A percentile compares a stretch with the other conserved stretches of the same genome.
Conservation (phyloP, 2,888 invertebrate genomes). For the Drosophila nr. perissopoda region DNA sequence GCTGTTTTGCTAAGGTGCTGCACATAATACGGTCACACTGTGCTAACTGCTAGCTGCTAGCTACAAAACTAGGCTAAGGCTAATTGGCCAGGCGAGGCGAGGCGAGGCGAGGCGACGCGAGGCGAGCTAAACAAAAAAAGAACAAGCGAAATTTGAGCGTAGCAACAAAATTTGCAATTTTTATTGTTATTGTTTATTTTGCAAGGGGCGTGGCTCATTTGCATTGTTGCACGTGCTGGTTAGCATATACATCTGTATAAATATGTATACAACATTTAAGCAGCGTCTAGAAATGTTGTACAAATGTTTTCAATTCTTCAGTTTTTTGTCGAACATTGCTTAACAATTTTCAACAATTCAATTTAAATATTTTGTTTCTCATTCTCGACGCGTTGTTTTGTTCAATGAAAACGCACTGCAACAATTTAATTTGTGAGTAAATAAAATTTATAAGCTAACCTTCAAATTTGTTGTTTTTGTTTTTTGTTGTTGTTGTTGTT, state of each 20-base stretch:
- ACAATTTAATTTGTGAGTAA: slow-evolving; percentile 62
- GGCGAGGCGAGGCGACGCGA: background rate
- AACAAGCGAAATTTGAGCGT: slow-evolving; percentile 14
- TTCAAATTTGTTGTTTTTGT: slow-evolving; percentile 44
- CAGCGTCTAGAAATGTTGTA: background rate
- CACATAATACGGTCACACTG: slow-evolving; percentile 48
- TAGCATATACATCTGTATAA: background rate
- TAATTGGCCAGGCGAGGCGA: slow-evolving; percentile 13
- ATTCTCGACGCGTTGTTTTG: slow-evolving; percentile 43
- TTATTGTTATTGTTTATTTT: slow-evolving; percentile 6
- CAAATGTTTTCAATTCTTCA: slow-evolving; percentile 9
- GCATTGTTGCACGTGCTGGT: slow-evolving; percentile 51
- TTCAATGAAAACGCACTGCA: slow-evolving; percentile 56
- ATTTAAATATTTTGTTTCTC: slow-evolving; percentile 33
- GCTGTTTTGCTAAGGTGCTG: slow-evolving; percentile 47
- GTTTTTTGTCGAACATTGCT: slow-evolving; percentile 19
- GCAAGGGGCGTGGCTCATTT: slow-evolving; percentile 20
- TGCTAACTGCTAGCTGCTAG: slow-evolving; percentile 11
- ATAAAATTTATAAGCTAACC: slow-evolving; percentile 67
- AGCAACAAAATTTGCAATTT: slow-evolving; percentile 17
- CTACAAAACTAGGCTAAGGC: slow-evolving; percentile 58
- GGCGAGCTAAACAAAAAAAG: background rate
- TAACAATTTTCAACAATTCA: slow-evolving; percentile 38
- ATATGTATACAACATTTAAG: background rate
- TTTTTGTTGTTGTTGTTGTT: slow-evolving; percentile 26